Percentiles rank a stretch among this genome's conserved stretches.
These are phyloP conservation scores for Ophraella communa DNA, from an alignment of 2,888 invertebrate genomes.

Conservation along the genomic window DNA sequence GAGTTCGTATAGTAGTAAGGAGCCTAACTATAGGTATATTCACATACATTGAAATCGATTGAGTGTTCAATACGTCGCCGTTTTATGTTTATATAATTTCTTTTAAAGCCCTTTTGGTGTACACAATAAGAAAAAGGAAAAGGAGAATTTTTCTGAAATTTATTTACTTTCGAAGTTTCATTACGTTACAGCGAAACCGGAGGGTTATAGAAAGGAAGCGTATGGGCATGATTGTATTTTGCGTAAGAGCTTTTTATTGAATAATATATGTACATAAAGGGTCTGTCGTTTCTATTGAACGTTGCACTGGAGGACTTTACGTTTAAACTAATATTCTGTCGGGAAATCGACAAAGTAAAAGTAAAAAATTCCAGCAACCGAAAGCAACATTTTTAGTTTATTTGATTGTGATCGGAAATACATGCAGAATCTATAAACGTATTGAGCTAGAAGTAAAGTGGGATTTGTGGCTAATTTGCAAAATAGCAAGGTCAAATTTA, in stretches of 20 bases:
- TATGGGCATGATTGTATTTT: slow-evolving; percentile 12
- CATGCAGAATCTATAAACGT: too few relatives aligned
- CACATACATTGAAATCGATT: slow-evolving; percentile 52
- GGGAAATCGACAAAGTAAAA: not conserved
- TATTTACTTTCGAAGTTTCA: slow-evolving; percentile 21
- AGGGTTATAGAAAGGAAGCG: not conserved
- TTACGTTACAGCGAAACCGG: slow-evolving; percentile 1
- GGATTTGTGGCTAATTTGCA: too few relatives aligned
- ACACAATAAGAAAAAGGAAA: not conserved
- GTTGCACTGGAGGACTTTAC: not conserved
- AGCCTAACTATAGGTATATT: slow-evolving; percentile 24
- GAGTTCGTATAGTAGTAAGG: slow-evolving; percentile 32
- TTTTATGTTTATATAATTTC: slow-evolving; percentile 53
- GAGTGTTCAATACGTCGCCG: slow-evolving; percentile 49
- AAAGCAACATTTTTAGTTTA: too few relatives aligned
- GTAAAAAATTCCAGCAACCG: too few relatives aligned
- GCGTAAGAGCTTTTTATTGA: slow-evolving; percentile 8
- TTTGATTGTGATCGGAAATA: too few relatives aligned
- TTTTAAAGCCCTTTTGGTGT: slow-evolving; percentile 40
- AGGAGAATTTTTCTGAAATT: slow-evolving; percentile 17
- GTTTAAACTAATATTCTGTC: not conserved
- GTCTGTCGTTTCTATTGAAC: not conserved
- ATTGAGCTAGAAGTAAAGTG: too few relatives aligned
- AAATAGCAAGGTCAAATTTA: too few relatives aligned
- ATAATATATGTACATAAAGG: slow-evolving; percentile 1